Percentiles rank a stretch among this genome's conserved stretches.
phyloP scores from a whole-genome alignment of 2,113 vertebrate genomes.

The Alaudala cheleensis region DNA sequence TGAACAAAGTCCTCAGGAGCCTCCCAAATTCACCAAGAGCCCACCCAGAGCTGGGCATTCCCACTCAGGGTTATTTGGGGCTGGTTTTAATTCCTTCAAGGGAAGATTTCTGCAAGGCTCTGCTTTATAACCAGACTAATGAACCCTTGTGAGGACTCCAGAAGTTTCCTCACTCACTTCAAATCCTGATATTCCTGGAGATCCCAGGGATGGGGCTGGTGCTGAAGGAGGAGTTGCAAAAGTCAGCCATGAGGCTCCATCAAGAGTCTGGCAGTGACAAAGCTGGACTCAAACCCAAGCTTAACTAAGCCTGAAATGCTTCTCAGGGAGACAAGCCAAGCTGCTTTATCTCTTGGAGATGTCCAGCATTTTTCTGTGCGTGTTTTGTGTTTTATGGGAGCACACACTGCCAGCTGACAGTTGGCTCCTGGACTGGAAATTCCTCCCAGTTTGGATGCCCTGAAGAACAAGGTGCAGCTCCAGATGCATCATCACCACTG shows the following conservation, averaged over 20 bases:
- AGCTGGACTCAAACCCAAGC: neutral
- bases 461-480: neutral
- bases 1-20: neutral
- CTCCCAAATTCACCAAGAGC: neutral
- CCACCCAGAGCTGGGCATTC: neutral
- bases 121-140: neutral
- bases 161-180: neutral
- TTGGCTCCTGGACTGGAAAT: neutral
- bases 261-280: neutral
- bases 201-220: neutral
- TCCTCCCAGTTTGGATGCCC: neutral
- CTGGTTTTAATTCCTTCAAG: neutral
- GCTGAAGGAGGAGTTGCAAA: neutral
- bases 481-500: neutral
- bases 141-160: neutral
- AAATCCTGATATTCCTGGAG: neutral
- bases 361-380: neutral
- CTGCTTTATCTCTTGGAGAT: neutral
- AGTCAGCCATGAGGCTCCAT: neutral
- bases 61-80: fast-evolving
- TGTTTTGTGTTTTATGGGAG: neutral
- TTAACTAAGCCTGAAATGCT: neutral
- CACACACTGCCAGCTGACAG: neutral
- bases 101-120: neutral
- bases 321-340: neutral